Evolutionary conservation across 2,113 vertebrate species (phyloP), one percentile per base, ranked within the genome.

Genomic region (Mormoops blainvillei): DNA sequence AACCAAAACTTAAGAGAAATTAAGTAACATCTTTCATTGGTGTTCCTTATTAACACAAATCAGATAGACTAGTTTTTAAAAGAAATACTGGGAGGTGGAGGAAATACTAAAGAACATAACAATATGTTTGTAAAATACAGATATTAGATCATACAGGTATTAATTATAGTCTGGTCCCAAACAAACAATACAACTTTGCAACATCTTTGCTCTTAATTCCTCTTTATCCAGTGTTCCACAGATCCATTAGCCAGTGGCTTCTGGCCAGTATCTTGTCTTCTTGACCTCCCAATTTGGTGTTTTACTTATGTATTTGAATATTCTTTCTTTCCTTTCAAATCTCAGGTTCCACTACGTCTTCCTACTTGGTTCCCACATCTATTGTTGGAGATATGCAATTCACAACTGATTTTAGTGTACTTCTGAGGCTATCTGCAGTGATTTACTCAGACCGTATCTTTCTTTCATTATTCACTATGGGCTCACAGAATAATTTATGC

Each of bases 281-380:
- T 45, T 76, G 26, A 93, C 18, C 22, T 38, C 12, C 77, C 14
- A 96, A 48, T 28, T 65, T 58, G 56, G 80, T 95, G 50, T 14
- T 36, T 95, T 87, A 78, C 73, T 68, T 91, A 81, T 14, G n/a
- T 77, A 87, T 50, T 4, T 92, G 33, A 96, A 68, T 74, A 95
- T 41, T 76, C 31, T 89, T 88, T 78, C 61, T 78, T 58, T 89
- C 36, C 52, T 84, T 91, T 70, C 50, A 63, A 93, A 89, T 33
- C 33, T 87, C 68, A 87, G 19, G 14, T 16, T 71, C 65, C 83
- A 58, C 9, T 76, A 78, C 2, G 73, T 43, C 26, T 82, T 91
- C 20, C 74, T 43, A 65, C 52, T 89, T 67, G 19, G 33, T 84
- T 16, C 15, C 36, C n/a, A 50, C 12, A 81, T 71, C 28, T 11